These are phyloP conservation scores for Phocides pigmalion DNA, from an alignment of 1,140 invertebrate genomes.

Conservation along the genomic window DNA sequence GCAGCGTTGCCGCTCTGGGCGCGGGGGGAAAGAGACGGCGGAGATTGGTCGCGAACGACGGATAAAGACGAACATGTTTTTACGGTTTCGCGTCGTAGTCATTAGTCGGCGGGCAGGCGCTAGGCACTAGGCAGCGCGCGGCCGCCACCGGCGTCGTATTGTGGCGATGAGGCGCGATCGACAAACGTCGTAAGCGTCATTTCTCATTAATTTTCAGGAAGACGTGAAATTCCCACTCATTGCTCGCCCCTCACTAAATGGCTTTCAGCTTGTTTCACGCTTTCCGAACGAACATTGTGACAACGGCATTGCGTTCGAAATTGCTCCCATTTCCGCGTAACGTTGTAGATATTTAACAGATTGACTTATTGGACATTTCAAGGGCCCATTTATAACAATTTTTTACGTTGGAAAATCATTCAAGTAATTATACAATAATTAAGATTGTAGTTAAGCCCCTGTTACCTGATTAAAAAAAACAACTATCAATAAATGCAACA, in stretches of 20 bases:
- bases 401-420: background rate
- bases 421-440: background rate
- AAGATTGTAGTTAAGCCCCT: no score
- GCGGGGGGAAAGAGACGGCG: conserved; percentile 58
- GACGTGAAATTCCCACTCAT: conserved; percentile 72
- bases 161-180: conserved; percentile 63
- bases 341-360: conserved; percentile 33
- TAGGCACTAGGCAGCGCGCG: conserved; percentile 50
- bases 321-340: conserved; percentile 37
- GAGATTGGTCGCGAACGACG: conserved; percentile 43
- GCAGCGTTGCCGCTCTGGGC: conserved; percentile 75
- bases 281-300: conserved; percentile 44
- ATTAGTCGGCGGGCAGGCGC: conserved; percentile 64
- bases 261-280: conserved; percentile 64
- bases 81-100: conserved; percentile 60
- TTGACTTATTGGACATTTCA: conserved; percentile 39
- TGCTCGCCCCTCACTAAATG: conserved; percentile 64
- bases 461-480: no score
- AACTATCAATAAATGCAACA: no score
- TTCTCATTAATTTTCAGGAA: conserved; percentile 80
- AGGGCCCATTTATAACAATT: conserved; percentile 21
- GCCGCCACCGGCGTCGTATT: conserved; percentile 64
- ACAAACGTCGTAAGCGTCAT: conserved; percentile 71
- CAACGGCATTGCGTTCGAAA: conserved; percentile 33
- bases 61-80: conserved; percentile 64